Percentiles rank a stretch among this genome's conserved stretches.
Evolutionary conservation across 2,113 vertebrate species (phyloP).

Genomic region (Furnarius figulus): DNA sequence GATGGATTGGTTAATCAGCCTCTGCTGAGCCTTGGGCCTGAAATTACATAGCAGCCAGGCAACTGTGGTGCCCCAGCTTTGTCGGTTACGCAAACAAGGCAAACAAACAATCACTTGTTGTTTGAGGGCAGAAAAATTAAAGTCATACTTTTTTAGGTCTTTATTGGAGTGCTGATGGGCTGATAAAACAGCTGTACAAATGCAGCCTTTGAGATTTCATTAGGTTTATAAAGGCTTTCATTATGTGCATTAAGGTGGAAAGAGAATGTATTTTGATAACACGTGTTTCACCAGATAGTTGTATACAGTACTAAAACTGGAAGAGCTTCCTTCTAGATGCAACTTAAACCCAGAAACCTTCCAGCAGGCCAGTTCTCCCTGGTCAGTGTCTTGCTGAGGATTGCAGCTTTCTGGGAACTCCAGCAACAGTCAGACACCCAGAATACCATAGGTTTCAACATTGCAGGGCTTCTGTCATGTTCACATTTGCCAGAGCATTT

Average conservation of each 20-base stretch:
- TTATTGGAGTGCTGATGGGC: conserved; percentile 52
- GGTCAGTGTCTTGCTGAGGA: neutral
- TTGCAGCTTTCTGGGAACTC: neutral
- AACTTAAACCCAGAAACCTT: neutral
- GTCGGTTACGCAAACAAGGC: conserved; percentile 68
- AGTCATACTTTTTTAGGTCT: neutral
- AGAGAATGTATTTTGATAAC: neutral
- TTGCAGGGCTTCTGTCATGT: neutral
- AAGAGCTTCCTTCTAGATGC: neutral
- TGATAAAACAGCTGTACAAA: conserved; percentile 67
- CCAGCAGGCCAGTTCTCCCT: neutral
- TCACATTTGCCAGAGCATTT: neutral
- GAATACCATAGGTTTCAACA: neutral
- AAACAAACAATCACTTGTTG: conserved; percentile 75
- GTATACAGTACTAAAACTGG: neutral
- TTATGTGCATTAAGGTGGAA: neutral
- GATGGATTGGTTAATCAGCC: conserved; percentile 85
- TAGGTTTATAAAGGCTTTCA: neutral
- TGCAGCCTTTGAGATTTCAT: conserved; percentile 26
- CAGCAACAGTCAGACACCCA: neutral
- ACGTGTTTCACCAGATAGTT: neutral
- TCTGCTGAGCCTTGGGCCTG: conserved; percentile 80
- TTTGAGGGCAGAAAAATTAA: conserved; percentile 13
- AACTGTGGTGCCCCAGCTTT: conserved; percentile 69
- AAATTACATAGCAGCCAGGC: conserved; percentile 77